Evolutionary conservation across 2,113 vertebrate species (phyloP).

Genomic region (Mobula birostris): DNA sequence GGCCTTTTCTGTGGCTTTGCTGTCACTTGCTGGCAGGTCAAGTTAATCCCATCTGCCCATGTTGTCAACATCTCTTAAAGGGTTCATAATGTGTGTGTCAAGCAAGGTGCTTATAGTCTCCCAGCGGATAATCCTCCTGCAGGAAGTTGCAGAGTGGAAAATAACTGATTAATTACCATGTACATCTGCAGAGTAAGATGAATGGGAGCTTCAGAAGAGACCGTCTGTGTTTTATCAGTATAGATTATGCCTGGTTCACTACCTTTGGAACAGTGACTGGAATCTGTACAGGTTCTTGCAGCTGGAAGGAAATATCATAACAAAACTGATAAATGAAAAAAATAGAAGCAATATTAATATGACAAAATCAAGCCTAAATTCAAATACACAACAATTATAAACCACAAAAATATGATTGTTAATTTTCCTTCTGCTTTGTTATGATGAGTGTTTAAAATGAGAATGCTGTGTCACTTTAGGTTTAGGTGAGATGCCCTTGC

Average conservation of each 20-base stretch:
- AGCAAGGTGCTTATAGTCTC: neutral
- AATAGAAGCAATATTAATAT: neutral
- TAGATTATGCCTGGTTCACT: constrained; percentile 41
- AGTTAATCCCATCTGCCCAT: constrained; percentile 26
- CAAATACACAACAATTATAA: neutral
- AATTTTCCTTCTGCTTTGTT: neutral
- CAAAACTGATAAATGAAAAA: neutral
- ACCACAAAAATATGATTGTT: neutral
- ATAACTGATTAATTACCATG: constrained; percentile 40
- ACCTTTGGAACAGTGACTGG: neutral
- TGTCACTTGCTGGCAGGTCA: neutral
- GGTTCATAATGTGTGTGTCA: constrained; percentile 16
- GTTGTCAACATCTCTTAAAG: constrained; percentile 26
- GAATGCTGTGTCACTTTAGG: neutral
- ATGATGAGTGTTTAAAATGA: neutral
- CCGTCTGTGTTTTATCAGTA: constrained; percentile 40
- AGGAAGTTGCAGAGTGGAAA: constrained; percentile 36
- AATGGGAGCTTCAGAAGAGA: constrained; percentile 39
- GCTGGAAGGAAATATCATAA: neutral
- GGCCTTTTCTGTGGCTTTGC: neutral
- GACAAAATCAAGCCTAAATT: neutral
- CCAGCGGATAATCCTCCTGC: neutral
- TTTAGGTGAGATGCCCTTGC: too few species aligned
- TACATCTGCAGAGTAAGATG: constrained; percentile 41
- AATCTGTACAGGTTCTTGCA: neutral